Percentiles rank a stretch among this genome's conserved stretches.
Conservation (phyloP, 2,888 invertebrate genomes). For the Noctua comes region DNA sequence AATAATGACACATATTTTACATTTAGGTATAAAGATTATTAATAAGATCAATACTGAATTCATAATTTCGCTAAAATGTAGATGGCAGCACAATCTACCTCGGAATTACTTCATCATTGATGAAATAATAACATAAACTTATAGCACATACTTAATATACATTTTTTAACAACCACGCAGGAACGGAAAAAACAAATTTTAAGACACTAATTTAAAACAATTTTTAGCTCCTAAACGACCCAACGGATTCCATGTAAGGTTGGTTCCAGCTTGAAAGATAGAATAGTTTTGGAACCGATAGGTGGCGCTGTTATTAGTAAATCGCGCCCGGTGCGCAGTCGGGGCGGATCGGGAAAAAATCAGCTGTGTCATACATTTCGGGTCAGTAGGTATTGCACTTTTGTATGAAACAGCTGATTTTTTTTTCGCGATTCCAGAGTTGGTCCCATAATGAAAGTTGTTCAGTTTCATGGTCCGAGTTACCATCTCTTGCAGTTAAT, state of each 20-base stretch:
- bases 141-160: neutral
- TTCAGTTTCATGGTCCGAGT: too few species aligned
- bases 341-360: too few species aligned
- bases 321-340: too few species aligned
- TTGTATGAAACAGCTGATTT: too few species aligned
- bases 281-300: neutral
- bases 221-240: neutral
- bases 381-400: too few species aligned
- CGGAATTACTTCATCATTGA: neutral
- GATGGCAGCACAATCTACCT: neutral
- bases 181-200: neutral
- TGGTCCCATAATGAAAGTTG: too few species aligned
- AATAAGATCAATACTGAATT: conserved; percentile 25
- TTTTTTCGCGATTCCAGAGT: too few species aligned
- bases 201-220: neutral
- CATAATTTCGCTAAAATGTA: neutral
- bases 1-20: neutral
- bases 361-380: too few species aligned
- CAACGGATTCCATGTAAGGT: neutral
- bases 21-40: neutral
- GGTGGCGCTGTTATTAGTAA: neutral
- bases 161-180: neutral
- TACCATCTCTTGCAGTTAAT: too few species aligned
- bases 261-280: neutral
- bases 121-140: neutral